These are phyloP conservation scores for Lochmaea capreae DNA, from an alignment of 2,888 invertebrate genomes.

Conservation along the genomic window DNA sequence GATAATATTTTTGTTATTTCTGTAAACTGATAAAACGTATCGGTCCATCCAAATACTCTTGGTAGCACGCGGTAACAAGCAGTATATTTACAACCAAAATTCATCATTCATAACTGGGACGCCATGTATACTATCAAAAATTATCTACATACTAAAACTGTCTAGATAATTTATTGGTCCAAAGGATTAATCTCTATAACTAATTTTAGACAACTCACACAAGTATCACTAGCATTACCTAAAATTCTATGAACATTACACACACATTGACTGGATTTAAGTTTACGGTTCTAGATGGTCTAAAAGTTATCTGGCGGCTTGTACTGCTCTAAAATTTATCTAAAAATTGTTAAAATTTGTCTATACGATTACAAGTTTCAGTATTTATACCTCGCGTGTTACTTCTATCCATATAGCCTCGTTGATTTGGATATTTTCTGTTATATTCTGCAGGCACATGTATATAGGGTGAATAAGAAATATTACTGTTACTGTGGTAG, in stretches of 20 bases:
- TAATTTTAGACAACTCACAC: slow-evolving; percentile 12
- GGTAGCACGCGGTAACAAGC: too few species aligned
- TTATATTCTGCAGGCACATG: slow-evolving; percentile 89
- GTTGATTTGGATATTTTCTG: slow-evolving; percentile 94
- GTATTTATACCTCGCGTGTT: slow-evolving; percentile 85
- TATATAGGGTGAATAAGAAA: slow-evolving; percentile 17
- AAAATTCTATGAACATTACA: slow-evolving; percentile 26
- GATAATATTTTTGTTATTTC: too few species aligned
- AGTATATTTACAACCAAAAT: too few species aligned
- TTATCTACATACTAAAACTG: neutral
- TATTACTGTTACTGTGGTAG: too few species aligned
- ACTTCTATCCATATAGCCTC: slow-evolving; percentile 93
- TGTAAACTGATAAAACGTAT: too few species aligned
- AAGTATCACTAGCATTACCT: slow-evolving; percentile 28
- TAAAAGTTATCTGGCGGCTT: slow-evolving; percentile 29
- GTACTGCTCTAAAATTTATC: slow-evolving; percentile 42
- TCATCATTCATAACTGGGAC: neutral
- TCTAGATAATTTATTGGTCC: neutral
- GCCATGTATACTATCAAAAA: neutral
- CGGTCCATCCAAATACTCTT: neutral
- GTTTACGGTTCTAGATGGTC: slow-evolving; percentile 19
- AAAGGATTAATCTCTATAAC: neutral
- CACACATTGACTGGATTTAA: slow-evolving; percentile 19
- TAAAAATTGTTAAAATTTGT: slow-evolving; percentile 21
- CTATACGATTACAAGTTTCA: slow-evolving; percentile 35